Conservation (phyloP, 2,797 vertebrate species). For the Zenarchopterus dispar region DNA sequence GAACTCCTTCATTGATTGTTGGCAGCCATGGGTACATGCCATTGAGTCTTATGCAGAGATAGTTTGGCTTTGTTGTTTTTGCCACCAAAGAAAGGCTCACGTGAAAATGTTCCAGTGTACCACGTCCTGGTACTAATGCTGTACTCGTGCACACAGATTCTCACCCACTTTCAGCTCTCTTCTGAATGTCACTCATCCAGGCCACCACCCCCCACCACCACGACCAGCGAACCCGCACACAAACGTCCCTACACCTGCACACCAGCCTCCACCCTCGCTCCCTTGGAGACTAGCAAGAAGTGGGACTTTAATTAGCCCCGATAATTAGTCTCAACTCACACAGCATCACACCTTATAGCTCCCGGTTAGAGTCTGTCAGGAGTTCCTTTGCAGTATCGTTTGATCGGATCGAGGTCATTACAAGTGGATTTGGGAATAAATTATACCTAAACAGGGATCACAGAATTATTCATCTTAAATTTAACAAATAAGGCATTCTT, state of each 20-base stretch:
- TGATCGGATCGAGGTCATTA: constrained; percentile 35
- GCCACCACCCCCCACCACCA: constrained; percentile 36
- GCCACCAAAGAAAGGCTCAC: too few relatives aligned
- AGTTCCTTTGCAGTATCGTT: constrained; percentile 14
- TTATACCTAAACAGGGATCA: constrained; percentile 21
- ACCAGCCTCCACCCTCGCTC: constrained; percentile 15
- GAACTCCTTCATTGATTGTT: too few relatives aligned
- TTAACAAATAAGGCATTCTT: background rate
- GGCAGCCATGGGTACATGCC: too few relatives aligned
- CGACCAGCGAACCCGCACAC: background rate
- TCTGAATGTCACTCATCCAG: constrained; percentile 69
- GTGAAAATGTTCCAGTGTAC: background rate
- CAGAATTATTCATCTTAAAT: background rate
- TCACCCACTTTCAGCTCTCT: too few relatives aligned
- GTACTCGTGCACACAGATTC: background rate
- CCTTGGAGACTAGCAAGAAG: constrained; percentile 70
- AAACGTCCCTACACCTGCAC: background rate
- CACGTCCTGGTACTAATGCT: background rate
- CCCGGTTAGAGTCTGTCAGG: constrained; percentile 30
- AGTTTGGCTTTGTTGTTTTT: too few relatives aligned
- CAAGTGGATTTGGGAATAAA: constrained; percentile 14
- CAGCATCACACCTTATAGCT: constrained; percentile 42
- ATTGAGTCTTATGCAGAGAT: too few relatives aligned
- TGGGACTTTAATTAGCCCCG: constrained; percentile 76
- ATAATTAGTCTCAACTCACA: constrained; percentile 71